Evolutionary conservation across 2,797 vertebrate genomes (phyloP).

Genomic region (Siniperca undulata): DNA sequence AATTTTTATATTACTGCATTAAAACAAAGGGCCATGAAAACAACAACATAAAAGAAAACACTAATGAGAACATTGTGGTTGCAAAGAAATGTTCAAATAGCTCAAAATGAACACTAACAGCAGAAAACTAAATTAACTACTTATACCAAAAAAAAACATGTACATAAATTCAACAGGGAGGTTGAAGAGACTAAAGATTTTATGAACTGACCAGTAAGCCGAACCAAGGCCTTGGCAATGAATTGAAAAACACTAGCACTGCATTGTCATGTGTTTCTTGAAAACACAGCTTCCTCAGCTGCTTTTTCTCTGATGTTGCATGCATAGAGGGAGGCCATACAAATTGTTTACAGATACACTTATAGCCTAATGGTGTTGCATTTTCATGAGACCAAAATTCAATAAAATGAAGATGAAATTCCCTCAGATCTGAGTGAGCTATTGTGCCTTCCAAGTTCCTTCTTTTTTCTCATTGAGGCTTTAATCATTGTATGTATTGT

Average conservation of each 20-base stretch:
- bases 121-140: not conserved
- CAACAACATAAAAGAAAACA: not conserved
- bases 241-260: not conserved
- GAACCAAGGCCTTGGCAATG: not conserved
- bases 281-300: not conserved
- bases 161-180: not conserved
- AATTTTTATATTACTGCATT: not conserved
- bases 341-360: not conserved
- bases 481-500: no score
- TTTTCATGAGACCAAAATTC: no score
- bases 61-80: not conserved
- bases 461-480: no score
- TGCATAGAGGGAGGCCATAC: not conserved
- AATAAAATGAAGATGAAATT: no score
- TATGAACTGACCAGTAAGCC: constrained; percentile 5
- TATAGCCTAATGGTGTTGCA: no score
- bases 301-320: not conserved
- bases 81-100: not conserved
- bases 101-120: not conserved
- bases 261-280: not conserved
- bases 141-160: not conserved
- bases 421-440: no score
- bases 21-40: not conserved
- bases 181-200: not conserved
- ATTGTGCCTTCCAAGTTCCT: no score